Base-by-base conservation (phyloP, 2,797 vertebrate genomes). In the Chromis chromis region DNA sequence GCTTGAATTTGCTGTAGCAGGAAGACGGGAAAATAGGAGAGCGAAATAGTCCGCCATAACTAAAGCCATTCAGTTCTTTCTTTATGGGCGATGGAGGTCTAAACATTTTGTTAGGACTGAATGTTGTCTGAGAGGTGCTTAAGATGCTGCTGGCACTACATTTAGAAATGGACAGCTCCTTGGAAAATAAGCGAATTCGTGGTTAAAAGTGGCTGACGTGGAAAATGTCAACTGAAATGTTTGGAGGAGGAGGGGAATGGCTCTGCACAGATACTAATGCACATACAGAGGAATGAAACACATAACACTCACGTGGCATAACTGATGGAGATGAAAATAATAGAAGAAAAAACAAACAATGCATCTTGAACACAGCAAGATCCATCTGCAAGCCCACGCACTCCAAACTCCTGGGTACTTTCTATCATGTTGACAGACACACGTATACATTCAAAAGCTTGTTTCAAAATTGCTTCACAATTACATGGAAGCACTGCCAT, bases 201-300 rank as follows among this genome's bases (percentile, higher is more conserved):
- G 40, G 44, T 78, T 70, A 44, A 78, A 82, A 78, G 67, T 63
- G 54, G 21, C 65, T 66, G 11, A 4, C 50, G 65, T 53, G 62
- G 65, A 74, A 85, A 81, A 81, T 65, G 65, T 77, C 74, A 82
- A 24, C 28, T 76, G 46, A 82, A 80, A 69, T 57, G 54, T 80
- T 77, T 75, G 65, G 40, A 61, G 62, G 68, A 22, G 4, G 17
- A 25, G 4, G 8, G 39, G 54, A 60, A 46, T 22, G 44, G 22
- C 54, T 54, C 24, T 53, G 62, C 49, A 74, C 46, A 70, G 25
- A 82, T 24, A 52, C 28, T 12, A 1, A 39, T 16, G 19, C 19
- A 63, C 19, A 19, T 8, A 21, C 8, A 46, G 19, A 56, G 33
- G 11, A 6, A 56, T 53, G 6, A 10, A 24, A 55, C 65, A 69